Base-by-base conservation (phyloP, 2,113 vertebrate genomes). In the Mesocricetus auratus region DNA sequence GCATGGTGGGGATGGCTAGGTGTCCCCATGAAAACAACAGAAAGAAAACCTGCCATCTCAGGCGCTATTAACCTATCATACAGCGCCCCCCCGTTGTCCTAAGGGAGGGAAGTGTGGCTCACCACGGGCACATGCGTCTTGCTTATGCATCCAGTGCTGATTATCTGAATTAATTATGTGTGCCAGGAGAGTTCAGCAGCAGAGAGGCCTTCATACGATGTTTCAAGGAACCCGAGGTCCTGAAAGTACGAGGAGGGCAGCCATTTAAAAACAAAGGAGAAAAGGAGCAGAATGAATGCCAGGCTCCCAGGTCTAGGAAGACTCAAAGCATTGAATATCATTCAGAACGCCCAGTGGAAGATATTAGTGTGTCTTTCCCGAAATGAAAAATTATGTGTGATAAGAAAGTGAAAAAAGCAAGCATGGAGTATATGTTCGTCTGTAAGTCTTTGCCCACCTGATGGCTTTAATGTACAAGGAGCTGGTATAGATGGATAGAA, bases 341-440 rank as follows among this genome's bases (percentile, higher is more conserved):
- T 75, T 17, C n/a, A 81, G 75, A 92, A 93, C 8, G 3, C 31
- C 26, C 90, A 74, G 90, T 87, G 64, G 22, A 83, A 90, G 91
- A 94, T 21, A 68, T 33, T 47, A 7, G 2, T 91, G 0, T 75
- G 2, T 90, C 6, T 68, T 15, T 71, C n/a, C 71, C 77, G 58
- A 90, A 91, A 47, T 85, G 45, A 91, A 64, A 66, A 74, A 56
- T 64, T 78, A 50, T 74, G 1, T 83, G 8, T 86, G 71, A 77
- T 93, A 86, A 69, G 24, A 39, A 94, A 90, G 78, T 82, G 45
- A 60, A 71, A 87, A 95, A 91, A 83, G 29, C 3, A 82, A 83
- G 50, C 75, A 24, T 66, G 74, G 91, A 90, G 74, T 56, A 24
- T 66, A 33, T 58, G 75, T 94, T 78, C 39, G 4, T 29, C n/a